Conservation (phyloP, 2,113 vertebrate species). For the Gavia stellata region DNA sequence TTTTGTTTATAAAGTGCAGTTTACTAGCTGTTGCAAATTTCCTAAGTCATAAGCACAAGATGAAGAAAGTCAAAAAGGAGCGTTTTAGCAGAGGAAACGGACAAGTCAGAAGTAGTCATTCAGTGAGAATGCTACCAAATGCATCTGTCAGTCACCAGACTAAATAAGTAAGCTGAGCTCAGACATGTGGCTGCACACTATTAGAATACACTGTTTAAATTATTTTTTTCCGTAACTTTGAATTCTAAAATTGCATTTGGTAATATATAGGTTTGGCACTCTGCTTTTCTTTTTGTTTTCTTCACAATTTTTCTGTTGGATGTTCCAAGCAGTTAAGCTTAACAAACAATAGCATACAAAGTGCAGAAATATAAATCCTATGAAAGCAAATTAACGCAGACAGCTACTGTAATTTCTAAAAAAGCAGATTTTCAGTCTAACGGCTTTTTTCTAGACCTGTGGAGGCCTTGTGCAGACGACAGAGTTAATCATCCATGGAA, state of each 20-base stretch:
- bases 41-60: background rate
- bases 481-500: background rate
- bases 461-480: background rate
- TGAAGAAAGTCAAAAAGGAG: background rate
- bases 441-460: background rate
- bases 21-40: background rate
- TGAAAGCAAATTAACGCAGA: background rate
- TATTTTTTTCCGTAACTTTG: background rate
- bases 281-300: background rate
- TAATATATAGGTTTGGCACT: background rate
- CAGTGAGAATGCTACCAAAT: constrained; percentile 58
- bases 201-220: background rate
- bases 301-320: background rate
- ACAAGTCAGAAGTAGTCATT: background rate
- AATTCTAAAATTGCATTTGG: background rate
- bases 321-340: background rate
- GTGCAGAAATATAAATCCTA: background rate
- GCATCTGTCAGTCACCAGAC: constrained; percentile 69
- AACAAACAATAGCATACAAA: background rate
- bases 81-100: background rate
- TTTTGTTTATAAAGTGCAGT: background rate
- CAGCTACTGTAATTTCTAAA: background rate
- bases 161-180: constrained; percentile 46
- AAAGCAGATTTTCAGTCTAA: background rate
- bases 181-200: background rate